Evolutionary conservation across 2,888 invertebrate genomes (phyloP).

Genomic region (Lomographa bimaculata): DNA sequence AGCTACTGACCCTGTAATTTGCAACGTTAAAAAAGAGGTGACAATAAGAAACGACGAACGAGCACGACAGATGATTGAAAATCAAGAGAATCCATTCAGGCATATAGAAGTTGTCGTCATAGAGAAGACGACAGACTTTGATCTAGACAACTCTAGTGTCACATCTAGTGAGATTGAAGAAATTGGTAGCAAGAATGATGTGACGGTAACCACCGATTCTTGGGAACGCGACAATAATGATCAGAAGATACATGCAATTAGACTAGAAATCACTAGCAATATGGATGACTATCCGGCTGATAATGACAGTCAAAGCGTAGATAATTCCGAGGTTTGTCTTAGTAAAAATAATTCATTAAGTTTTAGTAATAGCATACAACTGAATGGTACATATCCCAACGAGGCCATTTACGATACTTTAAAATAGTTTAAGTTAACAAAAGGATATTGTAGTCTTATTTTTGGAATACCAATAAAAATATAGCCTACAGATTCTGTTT

Average conservation of each 20-base stretch:
- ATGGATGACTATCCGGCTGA: slow-evolving; percentile 72
- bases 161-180: slow-evolving; percentile 73
- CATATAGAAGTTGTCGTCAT: slow-evolving; percentile 81
- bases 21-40: slow-evolving; percentile 78
- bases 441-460: slow-evolving; percentile 50
- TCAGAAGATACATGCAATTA: slow-evolving; percentile 73
- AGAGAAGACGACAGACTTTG: slow-evolving; percentile 77
- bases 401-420: slow-evolving; percentile 82
- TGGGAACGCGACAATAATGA: slow-evolving; percentile 73
- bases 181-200: slow-evolving; percentile 68
- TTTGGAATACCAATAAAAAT: slow-evolving; percentile 48
- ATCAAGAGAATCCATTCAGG: slow-evolving; percentile 74
- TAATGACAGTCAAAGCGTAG: slow-evolving; percentile 49
- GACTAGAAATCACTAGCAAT: slow-evolving; percentile 78
- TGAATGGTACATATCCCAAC: slow-evolving; percentile 82
- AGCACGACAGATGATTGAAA: slow-evolving; percentile 73
- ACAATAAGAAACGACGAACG: slow-evolving; percentile 73
- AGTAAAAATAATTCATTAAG: slow-evolving; percentile 73
- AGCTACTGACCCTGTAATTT: slow-evolving; percentile 76
- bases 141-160: slow-evolving; percentile 72
- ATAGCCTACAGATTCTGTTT: slow-evolving; percentile 43
- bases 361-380: slow-evolving; percentile 80
- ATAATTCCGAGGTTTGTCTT: slow-evolving; percentile 61
- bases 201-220: slow-evolving; percentile 69
- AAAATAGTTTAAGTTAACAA: slow-evolving; percentile 57